Percentiles rank a stretch among this genome's conserved stretches.
These are phyloP conservation scores for Leucozona laternaria DNA, from an alignment of 2,888 invertebrate species.

Conservation along the genomic window DNA sequence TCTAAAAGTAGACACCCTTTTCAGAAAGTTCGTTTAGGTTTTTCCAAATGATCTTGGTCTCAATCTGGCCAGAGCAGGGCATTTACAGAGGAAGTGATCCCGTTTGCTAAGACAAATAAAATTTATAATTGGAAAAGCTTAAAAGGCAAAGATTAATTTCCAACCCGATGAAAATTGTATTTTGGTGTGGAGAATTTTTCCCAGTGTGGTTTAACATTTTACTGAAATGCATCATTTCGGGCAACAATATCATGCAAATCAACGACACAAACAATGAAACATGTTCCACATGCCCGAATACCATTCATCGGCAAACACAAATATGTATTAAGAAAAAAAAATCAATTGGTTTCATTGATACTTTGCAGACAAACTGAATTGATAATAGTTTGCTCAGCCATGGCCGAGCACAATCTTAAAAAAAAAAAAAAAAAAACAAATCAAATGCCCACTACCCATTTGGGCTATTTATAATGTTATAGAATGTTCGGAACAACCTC, in stretches of 20 bases:
- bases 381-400: slow-evolving; percentile 53
- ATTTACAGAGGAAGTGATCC: no score
- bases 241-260: slow-evolving; percentile 40
- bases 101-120: no score
- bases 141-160: no score
- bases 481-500: slow-evolving; percentile 47
- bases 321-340: slow-evolving; percentile 8
- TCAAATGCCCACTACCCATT: neutral
- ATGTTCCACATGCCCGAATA: slow-evolving; percentile 63
- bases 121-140: no score
- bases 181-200: neutral
- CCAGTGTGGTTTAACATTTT: neutral
- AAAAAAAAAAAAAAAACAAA: slow-evolving; percentile 33
- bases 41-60: no score
- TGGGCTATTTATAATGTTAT: slow-evolving; percentile 51
- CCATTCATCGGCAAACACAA: slow-evolving; percentile 18
- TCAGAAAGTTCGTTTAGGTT: no score
- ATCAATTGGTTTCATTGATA: slow-evolving; percentile 61
- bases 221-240: slow-evolving; percentile 61
- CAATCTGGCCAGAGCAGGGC: no score
- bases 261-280: slow-evolving; percentile 28
- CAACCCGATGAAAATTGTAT: neutral
- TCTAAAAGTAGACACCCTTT: no score
- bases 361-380: slow-evolving; percentile 41
- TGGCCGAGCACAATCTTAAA: slow-evolving; percentile 65